phyloP scores from a whole-genome alignment of 1,140 invertebrate species.

The Cyclargus thomasi region DNA sequence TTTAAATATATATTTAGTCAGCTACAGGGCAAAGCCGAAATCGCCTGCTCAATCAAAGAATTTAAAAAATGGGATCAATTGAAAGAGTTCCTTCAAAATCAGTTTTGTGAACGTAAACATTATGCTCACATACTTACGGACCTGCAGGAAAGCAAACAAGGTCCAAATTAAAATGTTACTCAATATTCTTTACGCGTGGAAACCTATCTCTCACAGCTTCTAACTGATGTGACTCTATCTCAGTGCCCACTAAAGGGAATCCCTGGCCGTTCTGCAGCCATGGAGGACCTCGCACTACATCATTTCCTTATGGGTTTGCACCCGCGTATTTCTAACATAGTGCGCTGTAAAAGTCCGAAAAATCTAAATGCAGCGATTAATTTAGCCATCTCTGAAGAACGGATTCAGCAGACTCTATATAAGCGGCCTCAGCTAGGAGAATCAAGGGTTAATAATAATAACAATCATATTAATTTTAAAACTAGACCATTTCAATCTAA shows the following conservation, averaged over 20 bases:
- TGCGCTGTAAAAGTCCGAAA: constrained; percentile 24
- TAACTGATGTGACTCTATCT: constrained; percentile 15
- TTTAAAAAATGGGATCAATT: not conserved
- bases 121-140: constrained; percentile 20
- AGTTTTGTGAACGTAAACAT: not conserved
- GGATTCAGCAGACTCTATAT: constrained; percentile 26
- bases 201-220: constrained; percentile 10
- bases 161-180: constrained; percentile 12
- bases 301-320: constrained; percentile 28
- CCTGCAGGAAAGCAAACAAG: constrained; percentile 25
- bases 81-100: not conserved
- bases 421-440: not conserved
- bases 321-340: constrained; percentile 30
- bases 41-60: constrained; percentile 13
- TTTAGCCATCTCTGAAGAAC: constrained; percentile 29
- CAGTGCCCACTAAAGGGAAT: not conserved
- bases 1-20: constrained; percentile 16
- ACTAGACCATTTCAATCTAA: not conserved
- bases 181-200: constrained; percentile 14
- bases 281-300: constrained; percentile 33
- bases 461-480: not conserved
- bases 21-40: constrained; percentile 6
- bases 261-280: constrained; percentile 24
- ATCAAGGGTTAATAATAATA: not conserved
- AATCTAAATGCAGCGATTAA: constrained; percentile 32